Conservation (phyloP, 2,888 invertebrate species). For the Drosophila suboccidentalis region DNA sequence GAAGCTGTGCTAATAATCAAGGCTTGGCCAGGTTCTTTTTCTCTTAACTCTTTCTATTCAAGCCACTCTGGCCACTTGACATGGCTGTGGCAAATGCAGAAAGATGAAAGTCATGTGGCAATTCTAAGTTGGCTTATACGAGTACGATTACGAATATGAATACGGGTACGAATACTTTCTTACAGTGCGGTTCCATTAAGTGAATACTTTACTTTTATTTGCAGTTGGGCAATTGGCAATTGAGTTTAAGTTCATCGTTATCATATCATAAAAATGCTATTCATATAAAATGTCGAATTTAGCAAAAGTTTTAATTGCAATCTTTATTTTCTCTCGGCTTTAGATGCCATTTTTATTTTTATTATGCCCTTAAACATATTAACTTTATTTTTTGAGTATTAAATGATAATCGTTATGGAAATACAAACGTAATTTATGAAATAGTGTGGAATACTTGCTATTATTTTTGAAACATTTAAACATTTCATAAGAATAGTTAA, state of each 20-base stretch:
- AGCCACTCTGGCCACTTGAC: slow-evolving; percentile 24
- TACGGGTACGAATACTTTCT: not conserved
- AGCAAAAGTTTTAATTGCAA: slow-evolving; percentile 1
- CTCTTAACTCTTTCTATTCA: not conserved
- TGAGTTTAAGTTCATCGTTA: not conserved
- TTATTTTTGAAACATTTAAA: not conserved
- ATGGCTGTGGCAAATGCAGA: slow-evolving; percentile 8
- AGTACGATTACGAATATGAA: too few relatives aligned
- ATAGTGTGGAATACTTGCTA: not conserved
- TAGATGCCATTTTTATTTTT: not conserved
- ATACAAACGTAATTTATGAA: not conserved
- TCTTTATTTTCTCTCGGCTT: not conserved
- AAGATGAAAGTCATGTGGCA: slow-evolving; percentile 20
- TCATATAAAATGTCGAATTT: not conserved
- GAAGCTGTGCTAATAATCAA: slow-evolving; percentile 8
- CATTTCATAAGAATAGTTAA: not conserved
- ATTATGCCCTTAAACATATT: not conserved
- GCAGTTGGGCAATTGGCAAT: slow-evolving; percentile 8
- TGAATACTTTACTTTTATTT: slow-evolving; percentile 7
- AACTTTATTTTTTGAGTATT: not conserved
- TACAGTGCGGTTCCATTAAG: slow-evolving; percentile 5
- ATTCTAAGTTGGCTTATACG: slow-evolving; percentile 6
- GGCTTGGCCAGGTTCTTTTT: slow-evolving; percentile 17
- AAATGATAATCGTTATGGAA: not conserved
- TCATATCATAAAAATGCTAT: slow-evolving; percentile 4